A percentile compares a stretch with the other conserved stretches of the same genome.
Conservation (phyloP, 2,888 invertebrate genomes). For the Lymantria monacha region DNA sequence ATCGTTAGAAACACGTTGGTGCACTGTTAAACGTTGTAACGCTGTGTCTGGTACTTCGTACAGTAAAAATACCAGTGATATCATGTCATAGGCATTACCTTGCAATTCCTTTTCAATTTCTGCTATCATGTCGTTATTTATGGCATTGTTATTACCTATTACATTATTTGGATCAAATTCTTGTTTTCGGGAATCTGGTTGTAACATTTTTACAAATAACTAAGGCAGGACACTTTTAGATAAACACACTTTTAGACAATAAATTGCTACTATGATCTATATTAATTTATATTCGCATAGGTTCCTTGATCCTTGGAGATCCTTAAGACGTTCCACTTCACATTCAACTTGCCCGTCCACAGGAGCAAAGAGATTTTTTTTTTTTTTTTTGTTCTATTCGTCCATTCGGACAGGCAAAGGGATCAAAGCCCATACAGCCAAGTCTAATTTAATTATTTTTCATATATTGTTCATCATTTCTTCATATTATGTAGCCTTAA, state of each 20-base stretch:
- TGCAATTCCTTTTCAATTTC: slow-evolving; percentile 64
- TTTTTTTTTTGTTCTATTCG: no score
- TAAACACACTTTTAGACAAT: neutral
- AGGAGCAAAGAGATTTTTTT: no score
- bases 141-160: slow-evolving; percentile 42
- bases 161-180: slow-evolving; percentile 23
- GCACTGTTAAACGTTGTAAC: slow-evolving; percentile 58
- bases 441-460: no score
- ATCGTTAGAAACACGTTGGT: slow-evolving; percentile 57
- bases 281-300: no score
- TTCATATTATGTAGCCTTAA: no score
- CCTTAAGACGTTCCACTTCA: no score
- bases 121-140: slow-evolving; percentile 54
- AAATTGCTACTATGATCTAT: no score
- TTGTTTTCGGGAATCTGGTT: slow-evolving; percentile 39
- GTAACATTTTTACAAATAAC: slow-evolving; percentile 37
- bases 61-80: slow-evolving; percentile 67
- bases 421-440: no score
- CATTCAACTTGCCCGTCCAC: no score
- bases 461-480: no score
- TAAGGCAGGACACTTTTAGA: neutral
- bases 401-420: no score
- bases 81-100: slow-evolving; percentile 55
- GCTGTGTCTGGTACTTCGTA: slow-evolving; percentile 70
- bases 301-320: no score